Evolutionary conservation across 2,113 vertebrate genomes (phyloP), one percentile per base, ranked within the genome.

Genomic region (Ibidorhyncha struthersii): DNA sequence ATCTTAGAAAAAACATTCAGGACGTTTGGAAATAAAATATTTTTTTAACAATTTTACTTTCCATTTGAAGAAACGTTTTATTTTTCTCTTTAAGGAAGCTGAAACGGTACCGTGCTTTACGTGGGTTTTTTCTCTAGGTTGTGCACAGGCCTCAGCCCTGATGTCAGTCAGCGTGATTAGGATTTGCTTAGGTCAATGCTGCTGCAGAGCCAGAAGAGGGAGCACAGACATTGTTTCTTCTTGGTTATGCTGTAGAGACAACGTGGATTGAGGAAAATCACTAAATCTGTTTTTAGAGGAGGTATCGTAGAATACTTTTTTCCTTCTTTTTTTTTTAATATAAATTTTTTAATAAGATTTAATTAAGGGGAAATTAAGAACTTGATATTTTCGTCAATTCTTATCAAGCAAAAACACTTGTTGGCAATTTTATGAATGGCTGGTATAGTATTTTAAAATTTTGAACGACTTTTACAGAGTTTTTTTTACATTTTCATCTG

Each of bases 191-290:
- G 11, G 82, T 65, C 70, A 84, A 43, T 95, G 47, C 18, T 88
- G 36, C 90, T 67, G 26, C 29, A 36, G n/a, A 80, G 13, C 98
- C 98, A 98, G 97, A 63, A 98, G 98, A 98, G 98, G 98, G 98
- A 97, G 98, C 98, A 92, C 96, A 94, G 85, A 84, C 63, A 65
- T 88, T 91, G 70, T 58, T 9, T 2, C 74, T 96, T 59, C 32
- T 32, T 63, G 21, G 9, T 67, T 32, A 7, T 21, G 11, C 36
- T 30, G 14, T 34, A 38, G 30, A 49, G 50, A 23, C 32, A 65
- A 23, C 20, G 73, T 43, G 23, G 52, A 53, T 67, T 67, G 12
- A 67, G n/a, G 25, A 56, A 89, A 76, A 74, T 10, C 25, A 23
- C 27, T 27, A 14, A 26, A 85, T 63, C 66, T 90, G 8, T 86